Conservation (phyloP, 2,113 vertebrate genomes). For the Apteryx owenii region DNA sequence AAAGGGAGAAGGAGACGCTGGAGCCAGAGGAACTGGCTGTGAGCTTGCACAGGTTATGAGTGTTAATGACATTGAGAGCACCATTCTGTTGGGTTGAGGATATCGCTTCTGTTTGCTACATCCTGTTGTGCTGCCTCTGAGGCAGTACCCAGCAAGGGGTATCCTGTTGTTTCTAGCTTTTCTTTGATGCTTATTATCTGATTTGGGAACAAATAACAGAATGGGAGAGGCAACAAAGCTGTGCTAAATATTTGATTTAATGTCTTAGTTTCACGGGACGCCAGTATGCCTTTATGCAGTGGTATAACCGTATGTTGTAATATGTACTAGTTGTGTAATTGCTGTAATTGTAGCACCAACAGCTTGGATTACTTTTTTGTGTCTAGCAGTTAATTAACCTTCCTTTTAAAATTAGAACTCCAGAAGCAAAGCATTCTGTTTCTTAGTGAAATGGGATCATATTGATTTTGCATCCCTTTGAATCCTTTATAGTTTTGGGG, state of each 20-base stretch:
- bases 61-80: neutral
- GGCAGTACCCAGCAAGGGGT: neutral
- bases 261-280: neutral
- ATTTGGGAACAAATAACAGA: neutral
- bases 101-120: slow-evolving; percentile 32
- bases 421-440: neutral
- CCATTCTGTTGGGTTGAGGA: neutral
- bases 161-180: slow-evolving; percentile 57
- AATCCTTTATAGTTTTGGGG: neutral
- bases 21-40: slow-evolving; percentile 28
- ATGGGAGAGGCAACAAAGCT: neutral
- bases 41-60: neutral
- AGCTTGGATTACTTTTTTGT: neutral
- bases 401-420: neutral
- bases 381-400: slow-evolving; percentile 1
- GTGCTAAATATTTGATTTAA: slow-evolving; percentile 4
- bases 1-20: neutral
- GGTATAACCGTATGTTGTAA: neutral
- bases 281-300: neutral
- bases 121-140: slow-evolving; percentile 18
- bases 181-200: slow-evolving; percentile 39
- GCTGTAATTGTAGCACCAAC: neutral
- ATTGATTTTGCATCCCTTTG: neutral
- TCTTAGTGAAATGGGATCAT: neutral
- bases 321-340: neutral